Percentiles rank a stretch among this genome's conserved stretches.
Conservation (phyloP, 2,797 vertebrate species). For the Liasis olivaceus region DNA sequence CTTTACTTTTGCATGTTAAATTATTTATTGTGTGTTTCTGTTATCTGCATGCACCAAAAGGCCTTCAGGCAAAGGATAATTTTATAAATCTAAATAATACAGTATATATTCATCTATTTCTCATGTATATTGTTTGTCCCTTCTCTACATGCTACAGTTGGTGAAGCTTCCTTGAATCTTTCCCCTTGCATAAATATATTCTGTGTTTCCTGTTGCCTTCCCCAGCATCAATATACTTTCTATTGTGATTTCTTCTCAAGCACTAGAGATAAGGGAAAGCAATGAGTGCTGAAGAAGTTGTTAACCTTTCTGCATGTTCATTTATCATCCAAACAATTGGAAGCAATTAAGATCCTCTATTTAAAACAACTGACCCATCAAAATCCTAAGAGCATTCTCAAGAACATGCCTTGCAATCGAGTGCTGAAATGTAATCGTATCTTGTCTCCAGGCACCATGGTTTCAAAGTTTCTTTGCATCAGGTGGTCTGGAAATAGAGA, state of each 20-base stretch:
- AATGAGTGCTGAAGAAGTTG: slow-evolving; percentile 6
- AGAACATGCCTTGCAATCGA: slow-evolving; percentile 30
- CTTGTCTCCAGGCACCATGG: slow-evolving; percentile 8
- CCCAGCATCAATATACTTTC: background rate
- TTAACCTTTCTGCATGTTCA: slow-evolving; percentile 45
- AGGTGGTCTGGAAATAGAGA: slow-evolving; percentile 8
- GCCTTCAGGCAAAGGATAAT: background rate
- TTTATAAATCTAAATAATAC: background rate
- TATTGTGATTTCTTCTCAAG: slow-evolving; percentile 1
- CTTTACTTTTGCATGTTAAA: background rate
- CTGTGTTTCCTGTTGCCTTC: background rate
- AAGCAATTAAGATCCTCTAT: slow-evolving; percentile 46
- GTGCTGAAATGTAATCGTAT: slow-evolving; percentile 43
- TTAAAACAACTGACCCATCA: slow-evolving; percentile 55
- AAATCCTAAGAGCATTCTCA: slow-evolving; percentile 45
- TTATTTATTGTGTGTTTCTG: slow-evolving; percentile 3
- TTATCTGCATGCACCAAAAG: background rate
- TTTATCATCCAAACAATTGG: slow-evolving; percentile 54
- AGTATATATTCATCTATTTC: background rate
- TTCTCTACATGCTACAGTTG: background rate
- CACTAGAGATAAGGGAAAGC: slow-evolving; percentile 22
- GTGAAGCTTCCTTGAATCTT: background rate
- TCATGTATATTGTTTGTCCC: background rate
- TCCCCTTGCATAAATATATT: background rate
- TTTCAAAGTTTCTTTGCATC: slow-evolving; percentile 37